Conservation (phyloP, 2,113 vertebrate genomes). For the Sarotherodon lohbergeri region DNA sequence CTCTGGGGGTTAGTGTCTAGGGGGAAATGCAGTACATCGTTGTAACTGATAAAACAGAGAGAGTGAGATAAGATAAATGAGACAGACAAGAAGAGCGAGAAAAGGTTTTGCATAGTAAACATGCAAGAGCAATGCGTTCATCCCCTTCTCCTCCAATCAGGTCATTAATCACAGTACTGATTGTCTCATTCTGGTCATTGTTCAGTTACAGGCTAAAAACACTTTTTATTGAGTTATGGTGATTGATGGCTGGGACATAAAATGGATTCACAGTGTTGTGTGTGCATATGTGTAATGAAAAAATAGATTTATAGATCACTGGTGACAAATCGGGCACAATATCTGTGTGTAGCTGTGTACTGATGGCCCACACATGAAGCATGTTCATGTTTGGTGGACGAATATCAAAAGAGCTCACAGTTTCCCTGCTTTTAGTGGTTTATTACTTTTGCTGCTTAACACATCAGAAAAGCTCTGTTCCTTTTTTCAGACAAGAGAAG, state of each 20-base stretch:
- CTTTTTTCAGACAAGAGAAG: not conserved
- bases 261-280: not conserved
- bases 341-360: not conserved
- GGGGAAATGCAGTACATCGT: not conserved
- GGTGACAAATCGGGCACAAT: not conserved
- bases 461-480: not conserved
- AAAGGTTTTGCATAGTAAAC: not conserved
- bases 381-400: not conserved
- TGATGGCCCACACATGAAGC: not conserved
- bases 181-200: not conserved
- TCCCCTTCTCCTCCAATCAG: not conserved
- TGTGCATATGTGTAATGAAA: not conserved
- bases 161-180: not conserved
- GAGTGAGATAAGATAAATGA: accelerated
- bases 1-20: not conserved
- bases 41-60: not conserved
- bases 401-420: not conserved
- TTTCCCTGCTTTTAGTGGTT: not conserved
- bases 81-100: not conserved
- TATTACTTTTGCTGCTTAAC: not conserved
- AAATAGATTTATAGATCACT: not conserved
- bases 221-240: not conserved
- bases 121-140: not conserved
- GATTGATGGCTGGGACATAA: not conserved
- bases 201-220: not conserved